These are phyloP conservation scores for Carabus problematicus DNA, from an alignment of 2,888 invertebrate species.

Conservation along the genomic window DNA sequence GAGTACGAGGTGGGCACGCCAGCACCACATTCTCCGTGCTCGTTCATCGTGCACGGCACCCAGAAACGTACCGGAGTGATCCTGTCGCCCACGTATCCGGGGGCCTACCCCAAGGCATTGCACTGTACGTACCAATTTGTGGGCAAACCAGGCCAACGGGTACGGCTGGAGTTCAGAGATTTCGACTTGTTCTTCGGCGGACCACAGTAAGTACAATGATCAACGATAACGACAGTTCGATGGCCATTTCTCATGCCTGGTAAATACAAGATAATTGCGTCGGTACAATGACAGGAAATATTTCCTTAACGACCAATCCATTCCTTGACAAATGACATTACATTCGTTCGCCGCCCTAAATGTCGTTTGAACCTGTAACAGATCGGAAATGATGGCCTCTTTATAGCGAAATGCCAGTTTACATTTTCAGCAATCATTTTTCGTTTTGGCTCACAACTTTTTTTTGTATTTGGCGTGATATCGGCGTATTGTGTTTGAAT, in stretches of 20 bases:
- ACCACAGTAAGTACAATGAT: slow-evolving; percentile 82
- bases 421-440: background rate
- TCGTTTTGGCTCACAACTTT: too few relatives aligned
- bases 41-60: slow-evolving; percentile 81
- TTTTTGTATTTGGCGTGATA: too few relatives aligned
- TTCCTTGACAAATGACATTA: slow-evolving; percentile 3
- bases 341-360: background rate
- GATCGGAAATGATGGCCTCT: background rate
- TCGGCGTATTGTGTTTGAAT: too few relatives aligned
- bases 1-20: slow-evolving; percentile 77
- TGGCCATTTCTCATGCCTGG: background rate
- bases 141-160: slow-evolving; percentile 88
- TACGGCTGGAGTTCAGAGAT: slow-evolving; percentile 95
- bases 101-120: slow-evolving; percentile 97
- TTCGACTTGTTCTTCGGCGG: slow-evolving; percentile 99
- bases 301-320: slow-evolving; percentile 1
- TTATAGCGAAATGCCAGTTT: background rate
- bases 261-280: background rate
- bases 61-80: slow-evolving; percentile 81
- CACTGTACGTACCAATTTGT: slow-evolving; percentile 92
- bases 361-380: slow-evolving; percentile 4
- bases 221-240: background rate
- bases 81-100: slow-evolving; percentile 97
- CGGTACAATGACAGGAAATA: background rate
- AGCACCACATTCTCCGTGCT: slow-evolving; percentile 85